A percentile compares a stretch with the other conserved stretches of the same genome.
phyloP scores from a whole-genome alignment of 2,113 vertebrate genomes.

The Perognathus longimembris region DNA sequence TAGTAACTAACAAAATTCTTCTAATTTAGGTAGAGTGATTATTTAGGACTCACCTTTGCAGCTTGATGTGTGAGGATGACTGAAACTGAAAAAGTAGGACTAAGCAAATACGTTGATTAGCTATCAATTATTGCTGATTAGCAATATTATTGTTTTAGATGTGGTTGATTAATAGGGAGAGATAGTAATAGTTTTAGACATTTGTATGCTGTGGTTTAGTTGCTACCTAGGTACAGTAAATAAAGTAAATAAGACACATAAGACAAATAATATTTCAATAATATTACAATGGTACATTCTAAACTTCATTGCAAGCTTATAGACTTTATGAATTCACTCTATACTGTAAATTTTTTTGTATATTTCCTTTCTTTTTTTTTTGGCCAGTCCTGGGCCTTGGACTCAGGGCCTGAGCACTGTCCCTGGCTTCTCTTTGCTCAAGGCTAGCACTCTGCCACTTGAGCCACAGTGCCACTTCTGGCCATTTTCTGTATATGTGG shows the following conservation, averaged over 20 bases:
- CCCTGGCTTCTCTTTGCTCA: too few relatives aligned
- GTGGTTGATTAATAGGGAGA: not conserved
- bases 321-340: too few relatives aligned
- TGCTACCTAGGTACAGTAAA: not conserved
- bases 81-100: not conserved
- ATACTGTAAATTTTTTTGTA: not conserved
- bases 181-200: not conserved
- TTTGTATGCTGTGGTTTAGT: not conserved
- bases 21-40: not conserved
- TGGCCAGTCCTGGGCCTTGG: too few relatives aligned
- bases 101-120: not conserved
- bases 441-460: too few relatives aligned
- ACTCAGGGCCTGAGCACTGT: too few relatives aligned
- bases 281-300: not conserved
- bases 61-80: not conserved
- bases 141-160: conserved; percentile 30
- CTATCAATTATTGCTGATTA: not conserved
- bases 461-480: too few relatives aligned
- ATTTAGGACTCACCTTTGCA: not conserved
- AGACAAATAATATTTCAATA: not conserved
- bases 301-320: not conserved
- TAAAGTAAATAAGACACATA: not conserved
- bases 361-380: too few relatives aligned
- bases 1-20: conserved; percentile 12
- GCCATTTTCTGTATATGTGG: too few relatives aligned